Base-by-base conservation (phyloP, 2,797 vertebrate species). In the Etheostoma nigrum region DNA sequence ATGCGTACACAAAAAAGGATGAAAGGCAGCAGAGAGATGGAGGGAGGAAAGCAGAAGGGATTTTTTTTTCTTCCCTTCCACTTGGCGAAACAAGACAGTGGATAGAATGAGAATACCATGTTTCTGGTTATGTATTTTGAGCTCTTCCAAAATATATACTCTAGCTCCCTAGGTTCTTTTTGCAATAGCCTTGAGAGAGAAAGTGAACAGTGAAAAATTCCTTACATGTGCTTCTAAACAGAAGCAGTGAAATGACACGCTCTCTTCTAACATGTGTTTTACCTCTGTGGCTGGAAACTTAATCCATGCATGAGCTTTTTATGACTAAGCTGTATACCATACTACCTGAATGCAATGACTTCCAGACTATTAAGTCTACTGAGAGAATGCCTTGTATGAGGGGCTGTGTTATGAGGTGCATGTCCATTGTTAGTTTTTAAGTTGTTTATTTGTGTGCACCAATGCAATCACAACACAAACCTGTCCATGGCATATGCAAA, bases 281-380 rank as follows among this genome's bases (percentile, higher is more conserved):
- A 84, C 68, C 68, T 78, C 55, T 40, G 44, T 8, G 67, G 65
- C 72, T 67, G 77, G 76, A 89, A 85, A 88, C 77, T 6, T 69
- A 84, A 89, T 80, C 78, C 79, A 61, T 52, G 69, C 75, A 81
- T 57, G 83, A 64, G 63, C 48, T 85, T 80, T 85, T 88, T 76
- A 87, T 70, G 76, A 74, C 74, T 55, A 52, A 72, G 83, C 73
- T 60, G 66, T 67, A 51, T 15, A 74, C 45, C 45, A 64, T 7
- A 45, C 16, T 23, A 80, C 44, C 55, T 52, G 67, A 66, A 69
- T 5, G 25, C 63, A 67, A 40, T 5, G 8, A 67, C 76, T 66
- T 61, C 47, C 42, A 63, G 60, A 59, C 45, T 60, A 16, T 48
- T 67, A 62, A 60, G 18, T 27, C 51, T 19, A 23, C 42, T 6